A percentile compares a stretch with the other conserved stretches of the same genome.
Conservation (phyloP, 2,113 vertebrate genomes). For the Sclerurus mexicanus region DNA sequence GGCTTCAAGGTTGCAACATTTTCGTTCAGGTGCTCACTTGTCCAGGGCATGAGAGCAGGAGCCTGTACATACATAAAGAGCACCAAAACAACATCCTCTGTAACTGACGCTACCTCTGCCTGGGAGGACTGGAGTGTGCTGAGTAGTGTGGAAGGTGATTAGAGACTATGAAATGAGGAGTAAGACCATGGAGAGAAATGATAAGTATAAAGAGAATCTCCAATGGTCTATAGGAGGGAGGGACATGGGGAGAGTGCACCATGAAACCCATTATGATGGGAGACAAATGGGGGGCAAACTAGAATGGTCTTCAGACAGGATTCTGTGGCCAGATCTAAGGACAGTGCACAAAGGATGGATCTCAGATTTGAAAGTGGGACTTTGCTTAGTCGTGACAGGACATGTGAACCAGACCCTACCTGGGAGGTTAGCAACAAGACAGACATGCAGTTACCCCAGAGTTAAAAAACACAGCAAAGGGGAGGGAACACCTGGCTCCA, state of each 20-base stretch:
- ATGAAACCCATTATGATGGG: not conserved
- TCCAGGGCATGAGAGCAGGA: not conserved
- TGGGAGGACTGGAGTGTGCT: not conserved
- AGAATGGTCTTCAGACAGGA: accelerated
- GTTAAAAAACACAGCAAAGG: not conserved
- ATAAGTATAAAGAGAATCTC: not conserved
- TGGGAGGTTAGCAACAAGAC: not conserved
- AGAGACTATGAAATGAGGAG: not conserved
- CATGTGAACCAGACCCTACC: not conserved
- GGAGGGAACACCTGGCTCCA: not conserved
- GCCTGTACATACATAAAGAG: not conserved
- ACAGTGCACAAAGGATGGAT: not conserved
- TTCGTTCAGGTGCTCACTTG: not conserved
- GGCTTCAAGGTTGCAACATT: not conserved
- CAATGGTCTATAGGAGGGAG: not conserved
- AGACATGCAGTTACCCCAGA: not conserved
- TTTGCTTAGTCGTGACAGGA: not conserved
- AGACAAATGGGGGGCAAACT: not conserved
- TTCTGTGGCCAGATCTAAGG: not conserved
- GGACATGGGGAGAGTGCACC: not conserved
- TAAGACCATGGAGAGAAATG: not conserved
- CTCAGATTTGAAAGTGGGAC: not conserved
- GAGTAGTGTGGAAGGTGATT: not conserved
- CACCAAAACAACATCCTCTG: not conserved
- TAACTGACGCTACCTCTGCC: not conserved